Conservation (phyloP, 2,888 invertebrate genomes). For the Sarcophaga variegata region DNA sequence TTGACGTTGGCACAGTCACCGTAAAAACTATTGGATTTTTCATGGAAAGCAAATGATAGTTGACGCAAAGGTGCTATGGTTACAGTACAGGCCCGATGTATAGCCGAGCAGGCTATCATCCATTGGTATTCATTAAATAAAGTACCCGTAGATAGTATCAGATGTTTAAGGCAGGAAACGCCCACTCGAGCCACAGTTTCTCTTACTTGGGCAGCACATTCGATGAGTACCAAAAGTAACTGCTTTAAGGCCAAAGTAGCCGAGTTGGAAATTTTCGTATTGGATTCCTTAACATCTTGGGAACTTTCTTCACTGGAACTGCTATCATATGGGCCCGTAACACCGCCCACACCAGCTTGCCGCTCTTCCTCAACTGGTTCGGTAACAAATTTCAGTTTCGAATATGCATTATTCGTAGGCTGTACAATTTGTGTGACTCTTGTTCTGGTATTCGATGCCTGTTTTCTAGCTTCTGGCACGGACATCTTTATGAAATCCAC, state of each 20-base stretch:
- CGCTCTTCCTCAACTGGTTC: constrained; percentile 73
- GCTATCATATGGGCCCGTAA: constrained; percentile 70
- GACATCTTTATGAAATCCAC: constrained; percentile 92
- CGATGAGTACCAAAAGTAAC: constrained; percentile 91
- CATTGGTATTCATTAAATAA: constrained; percentile 92
- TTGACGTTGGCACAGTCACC: constrained; percentile 96
- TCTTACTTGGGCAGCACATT: constrained; percentile 94
- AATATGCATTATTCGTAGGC: constrained; percentile 80
- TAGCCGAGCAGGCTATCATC: constrained; percentile 91
- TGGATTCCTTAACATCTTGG: constrained; percentile 81
- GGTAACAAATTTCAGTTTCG: constrained; percentile 80
- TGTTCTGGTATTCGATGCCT: constrained; percentile 74
- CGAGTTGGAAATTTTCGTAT: constrained; percentile 84
- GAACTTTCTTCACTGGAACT: constrained; percentile 75
- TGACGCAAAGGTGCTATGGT: constrained; percentile 94
- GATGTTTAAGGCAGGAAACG: constrained; percentile 94
- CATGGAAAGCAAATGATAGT: constrained; percentile 93
- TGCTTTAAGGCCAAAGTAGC: constrained; percentile 93
- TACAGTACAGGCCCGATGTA: constrained; percentile 92
- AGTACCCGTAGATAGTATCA: constrained; percentile 91
- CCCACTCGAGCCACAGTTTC: constrained; percentile 95
- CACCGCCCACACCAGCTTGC: constrained; percentile 52
- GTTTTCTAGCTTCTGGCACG: constrained; percentile 78
- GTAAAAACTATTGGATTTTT: constrained; percentile 96
- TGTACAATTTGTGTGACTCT: constrained; percentile 79